Conservation (phyloP, 2,888 invertebrate species). For the Aproaerema taeniolella region DNA sequence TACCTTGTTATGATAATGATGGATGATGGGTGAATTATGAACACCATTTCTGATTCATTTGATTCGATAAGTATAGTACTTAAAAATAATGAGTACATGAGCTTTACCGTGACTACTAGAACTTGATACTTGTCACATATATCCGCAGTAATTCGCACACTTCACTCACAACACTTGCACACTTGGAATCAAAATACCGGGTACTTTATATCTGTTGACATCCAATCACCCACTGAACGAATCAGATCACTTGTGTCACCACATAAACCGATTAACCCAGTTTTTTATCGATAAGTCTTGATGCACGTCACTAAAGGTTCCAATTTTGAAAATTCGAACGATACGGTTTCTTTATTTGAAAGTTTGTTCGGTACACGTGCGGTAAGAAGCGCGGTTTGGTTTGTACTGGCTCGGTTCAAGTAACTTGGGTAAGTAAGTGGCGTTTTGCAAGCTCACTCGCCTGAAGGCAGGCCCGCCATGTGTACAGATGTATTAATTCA, state of each 20-base stretch:
- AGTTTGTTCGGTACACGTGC: constrained; percentile 21
- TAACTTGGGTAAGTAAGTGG: constrained; percentile 47
- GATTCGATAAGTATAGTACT: too few species aligned
- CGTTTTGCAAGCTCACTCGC: constrained; percentile 9
- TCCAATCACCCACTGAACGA: constrained; percentile 30
- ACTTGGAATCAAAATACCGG: constrained; percentile 18
- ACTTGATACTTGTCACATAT: too few species aligned
- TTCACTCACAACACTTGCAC: constrained; percentile 7
- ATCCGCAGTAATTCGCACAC: too few species aligned
- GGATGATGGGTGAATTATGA: too few species aligned
- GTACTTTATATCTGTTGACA: constrained; percentile 27
- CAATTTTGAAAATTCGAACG: constrained; percentile 26
- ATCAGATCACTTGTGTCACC: constrained; percentile 29
- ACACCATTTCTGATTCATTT: too few species aligned
- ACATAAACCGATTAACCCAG: constrained; percentile 30
- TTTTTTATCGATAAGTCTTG: constrained; percentile 30
- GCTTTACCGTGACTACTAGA: too few species aligned
- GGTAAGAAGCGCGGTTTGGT: background rate
- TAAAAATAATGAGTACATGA: too few species aligned
- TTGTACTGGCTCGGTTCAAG: constrained; percentile 26
- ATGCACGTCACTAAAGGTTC: constrained; percentile 19
- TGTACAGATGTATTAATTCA: constrained; percentile 50
- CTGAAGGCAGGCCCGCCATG: constrained; percentile 21
- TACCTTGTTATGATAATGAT: too few species aligned
- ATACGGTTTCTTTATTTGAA: constrained; percentile 53